Percentiles rank a stretch among this genome's conserved stretches.
phyloP scores from a whole-genome alignment of 2,113 vertebrate species.

The Thamnophis sirtalis region DNA sequence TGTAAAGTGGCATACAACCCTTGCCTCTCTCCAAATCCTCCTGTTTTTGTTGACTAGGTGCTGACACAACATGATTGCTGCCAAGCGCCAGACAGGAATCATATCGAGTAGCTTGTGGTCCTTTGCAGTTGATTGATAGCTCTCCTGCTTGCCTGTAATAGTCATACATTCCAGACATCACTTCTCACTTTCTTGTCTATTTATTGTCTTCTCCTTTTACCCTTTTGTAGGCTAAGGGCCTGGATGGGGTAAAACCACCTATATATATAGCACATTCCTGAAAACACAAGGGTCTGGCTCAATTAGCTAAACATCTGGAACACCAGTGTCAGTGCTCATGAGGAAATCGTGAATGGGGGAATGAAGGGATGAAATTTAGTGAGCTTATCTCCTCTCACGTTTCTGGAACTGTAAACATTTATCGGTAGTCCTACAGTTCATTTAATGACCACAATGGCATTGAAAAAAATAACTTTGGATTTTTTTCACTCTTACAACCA shows the following conservation, averaged over 20 bases:
- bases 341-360: not conserved
- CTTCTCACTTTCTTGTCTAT: not conserved
- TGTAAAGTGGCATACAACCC: not conserved
- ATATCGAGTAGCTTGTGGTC: not conserved
- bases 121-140: not conserved
- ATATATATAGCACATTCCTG: not conserved
- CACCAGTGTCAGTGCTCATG: not conserved
- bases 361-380: not conserved
- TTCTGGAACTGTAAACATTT: not conserved
- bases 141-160: not conserved
- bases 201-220: not conserved
- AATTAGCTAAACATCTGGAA: not conserved
- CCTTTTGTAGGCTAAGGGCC: not conserved
- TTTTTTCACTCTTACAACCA: no score
- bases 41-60: not conserved
- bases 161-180: not conserved
- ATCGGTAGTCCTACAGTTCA: not conserved
- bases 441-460: no score
- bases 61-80: not conserved
- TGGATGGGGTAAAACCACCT: not conserved
- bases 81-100: not conserved
- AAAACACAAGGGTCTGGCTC: not conserved
- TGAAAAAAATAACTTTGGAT: no score
- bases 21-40: not conserved
- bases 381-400: not conserved